Evolutionary conservation across 2,797 vertebrate species (phyloP).

Genomic region (Oreortyx pictus): DNA sequence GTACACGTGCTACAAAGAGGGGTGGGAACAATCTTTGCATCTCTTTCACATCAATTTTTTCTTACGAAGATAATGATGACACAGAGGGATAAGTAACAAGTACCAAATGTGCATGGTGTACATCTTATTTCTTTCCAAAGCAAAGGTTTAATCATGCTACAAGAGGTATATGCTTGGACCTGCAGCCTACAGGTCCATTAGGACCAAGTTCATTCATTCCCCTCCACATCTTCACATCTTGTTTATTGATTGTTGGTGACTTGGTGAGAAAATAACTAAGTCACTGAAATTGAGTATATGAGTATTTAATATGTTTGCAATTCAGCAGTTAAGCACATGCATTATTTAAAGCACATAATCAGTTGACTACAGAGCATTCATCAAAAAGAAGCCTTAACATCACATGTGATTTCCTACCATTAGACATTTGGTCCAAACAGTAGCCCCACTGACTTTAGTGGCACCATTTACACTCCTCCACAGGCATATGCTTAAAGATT

Average conservation of each 20-base stretch:
- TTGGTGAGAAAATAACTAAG: neutral
- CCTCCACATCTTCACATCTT: neutral
- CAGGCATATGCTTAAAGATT: neutral
- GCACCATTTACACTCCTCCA: neutral
- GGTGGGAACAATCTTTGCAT: neutral
- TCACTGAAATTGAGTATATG: neutral
- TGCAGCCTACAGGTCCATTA: neutral
- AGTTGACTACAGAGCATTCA: neutral
- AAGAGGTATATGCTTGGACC: accelerated
- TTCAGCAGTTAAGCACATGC: neutral
- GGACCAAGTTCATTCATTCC: neutral
- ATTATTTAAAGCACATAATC: neutral
- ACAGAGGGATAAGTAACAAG: neutral
- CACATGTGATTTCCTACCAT: neutral
- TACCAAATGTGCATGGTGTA: accelerated
- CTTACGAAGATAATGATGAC: neutral
- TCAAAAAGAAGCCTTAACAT: neutral
- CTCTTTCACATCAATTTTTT: neutral
- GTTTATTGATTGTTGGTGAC: accelerated
- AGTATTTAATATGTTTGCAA: neutral
- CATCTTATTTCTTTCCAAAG: neutral
- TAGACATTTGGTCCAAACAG: neutral
- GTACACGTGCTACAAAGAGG: neutral
- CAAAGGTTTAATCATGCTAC: accelerated
- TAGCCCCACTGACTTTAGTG: neutral